Percentiles rank a stretch among this genome's conserved stretches.
Evolutionary conservation across 2,888 invertebrate species (phyloP).

Genomic region (Neoaliturus tenellus): DNA sequence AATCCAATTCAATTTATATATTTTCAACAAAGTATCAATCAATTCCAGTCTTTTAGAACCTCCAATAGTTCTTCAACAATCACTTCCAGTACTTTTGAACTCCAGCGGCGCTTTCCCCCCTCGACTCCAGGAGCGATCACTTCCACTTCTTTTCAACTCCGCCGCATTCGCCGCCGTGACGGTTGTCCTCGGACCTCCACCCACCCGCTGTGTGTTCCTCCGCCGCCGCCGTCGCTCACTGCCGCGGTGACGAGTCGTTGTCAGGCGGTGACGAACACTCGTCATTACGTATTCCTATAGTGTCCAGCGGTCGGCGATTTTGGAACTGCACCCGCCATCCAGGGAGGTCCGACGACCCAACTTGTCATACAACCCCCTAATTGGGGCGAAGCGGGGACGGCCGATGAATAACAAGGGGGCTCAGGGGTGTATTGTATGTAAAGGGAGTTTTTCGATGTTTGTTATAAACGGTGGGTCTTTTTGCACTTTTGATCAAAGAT

Average conservation of each 20-base stretch:
- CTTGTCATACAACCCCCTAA: slow-evolving; percentile 23
- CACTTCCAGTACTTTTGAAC: no score
- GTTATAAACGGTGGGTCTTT: no score
- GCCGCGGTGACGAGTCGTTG: neutral
- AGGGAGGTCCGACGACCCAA: slow-evolving; percentile 21
- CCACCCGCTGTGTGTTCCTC: neutral
- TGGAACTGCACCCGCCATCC: slow-evolving; percentile 7
- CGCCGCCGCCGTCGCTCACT: no score
- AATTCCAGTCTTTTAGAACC: no score
- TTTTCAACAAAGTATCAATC: no score
- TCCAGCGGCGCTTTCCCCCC: no score
- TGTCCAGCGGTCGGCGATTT: slow-evolving; percentile 17
- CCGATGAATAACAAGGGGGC: slow-evolving; percentile 3
- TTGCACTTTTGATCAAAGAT: no score
- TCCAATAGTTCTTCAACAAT: no score
- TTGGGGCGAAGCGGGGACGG: slow-evolving; percentile 4
- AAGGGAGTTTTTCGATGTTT: neutral
- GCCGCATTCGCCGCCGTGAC: neutral
- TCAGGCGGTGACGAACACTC: slow-evolving; percentile 9
- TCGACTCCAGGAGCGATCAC: no score
- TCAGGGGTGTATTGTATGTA: neutral
- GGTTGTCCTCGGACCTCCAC: neutral
- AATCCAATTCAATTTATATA: no score
- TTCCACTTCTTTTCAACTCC: no score
- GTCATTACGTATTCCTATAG: slow-evolving; percentile 32